Evolutionary conservation across 2,888 invertebrate genomes (phyloP).

Genomic region (Ophraella communa): DNA sequence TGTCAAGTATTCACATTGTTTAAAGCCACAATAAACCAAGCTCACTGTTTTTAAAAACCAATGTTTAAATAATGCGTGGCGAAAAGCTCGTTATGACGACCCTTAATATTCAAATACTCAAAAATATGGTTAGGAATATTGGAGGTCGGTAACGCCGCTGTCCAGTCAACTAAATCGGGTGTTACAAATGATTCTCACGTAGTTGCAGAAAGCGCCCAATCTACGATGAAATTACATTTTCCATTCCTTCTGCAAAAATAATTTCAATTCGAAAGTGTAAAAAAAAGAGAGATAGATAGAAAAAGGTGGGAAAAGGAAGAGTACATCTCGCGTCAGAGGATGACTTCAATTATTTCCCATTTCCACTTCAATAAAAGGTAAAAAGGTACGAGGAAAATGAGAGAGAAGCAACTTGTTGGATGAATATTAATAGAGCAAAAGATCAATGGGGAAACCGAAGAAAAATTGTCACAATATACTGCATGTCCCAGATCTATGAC

Average conservation of each 20-base stretch:
- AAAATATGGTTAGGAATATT: no score
- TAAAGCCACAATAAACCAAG: no score
- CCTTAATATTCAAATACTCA: no score
- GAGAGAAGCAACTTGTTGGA: not conserved
- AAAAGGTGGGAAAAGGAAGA: not conserved
- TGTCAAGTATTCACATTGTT: no score
- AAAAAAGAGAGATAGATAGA: conserved; percentile 9
- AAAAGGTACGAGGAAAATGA: not conserved
- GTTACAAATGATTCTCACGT: conserved; percentile 43
- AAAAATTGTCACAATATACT: no score
- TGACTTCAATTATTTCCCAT: conserved; percentile 27
- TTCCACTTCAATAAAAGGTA: conserved; percentile 10
- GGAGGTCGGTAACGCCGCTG: conserved; percentile 11
- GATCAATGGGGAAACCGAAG: no score
- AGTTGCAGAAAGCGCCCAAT: conserved; percentile 37
- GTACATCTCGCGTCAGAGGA: conserved; percentile 19
- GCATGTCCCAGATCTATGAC: no score
- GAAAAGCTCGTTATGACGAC: no score
- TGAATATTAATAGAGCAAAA: not conserved
- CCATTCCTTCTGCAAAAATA: conserved; percentile 36
- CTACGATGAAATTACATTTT: conserved; percentile 39
- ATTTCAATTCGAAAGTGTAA: conserved; percentile 33
- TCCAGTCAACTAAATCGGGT: conserved; percentile 30
- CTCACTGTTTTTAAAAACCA: no score
- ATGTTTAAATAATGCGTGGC: no score